These are phyloP conservation scores for Scaptomyza reducta DNA, from an alignment of 2,888 invertebrate species.

Conservation along the genomic window DNA sequence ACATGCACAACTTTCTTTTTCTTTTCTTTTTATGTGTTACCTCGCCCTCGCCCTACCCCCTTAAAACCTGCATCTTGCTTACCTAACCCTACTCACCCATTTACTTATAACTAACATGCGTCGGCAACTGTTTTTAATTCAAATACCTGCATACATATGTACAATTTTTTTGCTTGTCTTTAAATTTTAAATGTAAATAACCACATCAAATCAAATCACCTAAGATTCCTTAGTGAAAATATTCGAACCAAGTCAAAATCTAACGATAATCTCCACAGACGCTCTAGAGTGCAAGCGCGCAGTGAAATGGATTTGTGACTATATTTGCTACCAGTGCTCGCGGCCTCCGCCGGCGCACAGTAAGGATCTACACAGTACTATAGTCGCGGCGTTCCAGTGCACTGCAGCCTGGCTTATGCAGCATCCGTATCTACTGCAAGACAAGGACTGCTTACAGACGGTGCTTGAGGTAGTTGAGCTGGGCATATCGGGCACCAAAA, in stretches of 20 bases:
- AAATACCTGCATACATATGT: slow-evolving; percentile 26
- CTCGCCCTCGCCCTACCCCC: slow-evolving; percentile 34
- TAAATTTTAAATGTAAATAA: slow-evolving; percentile 60
- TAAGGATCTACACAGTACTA: slow-evolving; percentile 96
- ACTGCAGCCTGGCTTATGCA: slow-evolving; percentile 96
- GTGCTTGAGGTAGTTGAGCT: slow-evolving; percentile 98
- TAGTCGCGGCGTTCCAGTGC: slow-evolving; percentile 96
- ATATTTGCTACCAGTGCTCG: slow-evolving; percentile 97
- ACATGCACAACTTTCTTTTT: slow-evolving; percentile 77
- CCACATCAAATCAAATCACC: slow-evolving; percentile 30
- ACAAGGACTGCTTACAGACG: slow-evolving; percentile 95
- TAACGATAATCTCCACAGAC: slow-evolving; percentile 87
- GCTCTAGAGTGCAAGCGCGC: slow-evolving; percentile 95
- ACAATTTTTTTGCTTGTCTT: slow-evolving; percentile 30
- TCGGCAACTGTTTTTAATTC: slow-evolving; percentile 13
- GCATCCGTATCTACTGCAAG: slow-evolving; percentile 94
- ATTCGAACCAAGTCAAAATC: slow-evolving; percentile 84
- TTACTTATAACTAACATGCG: slow-evolving; percentile 24
- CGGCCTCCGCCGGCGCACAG: slow-evolving; percentile 97
- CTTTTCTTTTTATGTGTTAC: slow-evolving; percentile 63
- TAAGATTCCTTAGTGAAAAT: slow-evolving; percentile 84
- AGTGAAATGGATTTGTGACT: slow-evolving; percentile 99
- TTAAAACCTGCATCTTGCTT: slow-evolving; percentile 10
- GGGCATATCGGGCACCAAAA: slow-evolving; percentile 98
- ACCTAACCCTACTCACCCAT: slow-evolving; percentile 4